phyloP scores from a whole-genome alignment of 2,797 vertebrate genomes.

The Mus caroli region DNA sequence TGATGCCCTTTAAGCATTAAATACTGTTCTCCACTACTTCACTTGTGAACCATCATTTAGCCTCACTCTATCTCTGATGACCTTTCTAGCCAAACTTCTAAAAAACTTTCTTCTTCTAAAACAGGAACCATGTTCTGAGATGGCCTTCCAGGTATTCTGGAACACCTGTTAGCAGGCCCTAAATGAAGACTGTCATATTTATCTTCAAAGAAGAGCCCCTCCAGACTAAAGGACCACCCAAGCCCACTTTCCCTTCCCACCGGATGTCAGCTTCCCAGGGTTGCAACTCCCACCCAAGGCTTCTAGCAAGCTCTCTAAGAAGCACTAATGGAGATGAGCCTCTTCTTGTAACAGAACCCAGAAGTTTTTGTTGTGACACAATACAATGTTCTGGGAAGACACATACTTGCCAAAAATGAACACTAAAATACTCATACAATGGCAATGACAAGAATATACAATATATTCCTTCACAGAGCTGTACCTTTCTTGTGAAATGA shows the following conservation, averaged over 20 bases:
- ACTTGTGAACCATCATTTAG: not conserved
- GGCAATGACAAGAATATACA: not conserved
- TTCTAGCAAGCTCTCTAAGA: not conserved
- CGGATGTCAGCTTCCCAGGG: no score
- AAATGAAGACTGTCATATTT: not conserved
- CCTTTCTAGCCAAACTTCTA: not conserved
- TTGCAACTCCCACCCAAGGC: not conserved
- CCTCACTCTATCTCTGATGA: no score
- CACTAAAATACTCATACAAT: not conserved
- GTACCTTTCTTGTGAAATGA: not conserved
- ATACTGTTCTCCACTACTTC: not conserved
- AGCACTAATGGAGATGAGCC: not conserved
- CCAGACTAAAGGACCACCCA: not conserved
- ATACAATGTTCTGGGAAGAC: not conserved
- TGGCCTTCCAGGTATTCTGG: not conserved
- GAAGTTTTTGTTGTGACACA: not conserved
- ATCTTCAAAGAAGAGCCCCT: not conserved
- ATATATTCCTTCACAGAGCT: not conserved
- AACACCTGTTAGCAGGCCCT: not conserved
- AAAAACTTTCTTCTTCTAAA: not conserved
- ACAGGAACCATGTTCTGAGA: not conserved
- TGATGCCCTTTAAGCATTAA: not conserved
- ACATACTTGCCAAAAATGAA: not conserved
- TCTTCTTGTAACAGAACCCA: not conserved
- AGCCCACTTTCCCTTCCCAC: accelerated